These are phyloP conservation scores for Pao palembangensis DNA, from an alignment of 2,113 vertebrate species.

Conservation along the genomic window DNA sequence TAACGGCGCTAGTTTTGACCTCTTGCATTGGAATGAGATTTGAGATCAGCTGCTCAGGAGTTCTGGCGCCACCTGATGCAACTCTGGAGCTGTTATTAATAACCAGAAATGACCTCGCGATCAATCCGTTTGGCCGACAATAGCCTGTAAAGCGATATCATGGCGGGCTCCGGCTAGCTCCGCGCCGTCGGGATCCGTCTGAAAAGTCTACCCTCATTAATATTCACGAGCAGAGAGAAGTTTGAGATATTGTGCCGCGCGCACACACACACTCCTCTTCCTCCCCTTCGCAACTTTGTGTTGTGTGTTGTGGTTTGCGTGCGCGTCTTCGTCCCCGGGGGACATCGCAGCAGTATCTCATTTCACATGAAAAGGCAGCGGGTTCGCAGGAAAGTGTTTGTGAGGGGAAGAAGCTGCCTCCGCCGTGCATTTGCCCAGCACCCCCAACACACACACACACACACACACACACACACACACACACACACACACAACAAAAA, in stretches of 20 bases:
- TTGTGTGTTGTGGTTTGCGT: conserved; percentile 26
- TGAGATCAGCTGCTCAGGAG: background rate
- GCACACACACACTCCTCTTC: conserved; percentile 34
- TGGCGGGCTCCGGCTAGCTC: conserved; percentile 1
- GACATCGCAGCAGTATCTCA: conserved; percentile 70
- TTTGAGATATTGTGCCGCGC: conserved; percentile 53
- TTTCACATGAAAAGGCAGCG: conserved; percentile 73
- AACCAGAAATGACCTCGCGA: conserved; percentile 5
- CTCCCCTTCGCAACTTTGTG: conserved; percentile 37
- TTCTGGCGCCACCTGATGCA: background rate
- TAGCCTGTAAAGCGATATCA: conserved; percentile 17
- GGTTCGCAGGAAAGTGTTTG: conserved; percentile 54
- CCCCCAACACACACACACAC: too few relatives aligned
- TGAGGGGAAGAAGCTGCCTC: conserved; percentile 27
- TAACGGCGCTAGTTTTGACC: too few relatives aligned
- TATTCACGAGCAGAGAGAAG: conserved; percentile 55
- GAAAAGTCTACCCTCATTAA: conserved; percentile 44
- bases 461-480: too few relatives aligned
- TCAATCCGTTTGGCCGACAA: conserved; percentile 22
- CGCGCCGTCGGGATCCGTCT: conserved; percentile 21
- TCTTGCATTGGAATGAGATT: too few relatives aligned
- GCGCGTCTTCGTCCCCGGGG: conserved; percentile 53
- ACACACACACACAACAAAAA: conserved; percentile 28
- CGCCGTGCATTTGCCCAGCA: conserved; percentile 8
- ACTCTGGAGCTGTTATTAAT: background rate